Percentiles rank a stretch among this genome's conserved stretches.
phyloP scores from a whole-genome alignment of 2,797 vertebrate genomes.

The Poeciliopsis presidionis region DNA sequence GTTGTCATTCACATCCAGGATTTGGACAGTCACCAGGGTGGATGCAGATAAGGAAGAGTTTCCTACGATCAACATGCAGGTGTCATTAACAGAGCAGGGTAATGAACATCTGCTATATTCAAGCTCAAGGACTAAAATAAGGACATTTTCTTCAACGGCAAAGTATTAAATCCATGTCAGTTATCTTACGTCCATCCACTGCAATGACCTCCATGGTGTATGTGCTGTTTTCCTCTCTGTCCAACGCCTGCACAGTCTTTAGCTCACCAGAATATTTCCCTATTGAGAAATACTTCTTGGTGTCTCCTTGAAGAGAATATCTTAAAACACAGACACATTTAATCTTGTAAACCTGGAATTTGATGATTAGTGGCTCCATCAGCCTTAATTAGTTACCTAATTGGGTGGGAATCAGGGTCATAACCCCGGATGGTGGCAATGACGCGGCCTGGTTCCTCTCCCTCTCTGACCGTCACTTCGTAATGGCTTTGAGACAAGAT shows the following conservation, averaged over 20 bases:
- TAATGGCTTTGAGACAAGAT: constrained; percentile 83
- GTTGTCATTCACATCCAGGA: constrained; percentile 83
- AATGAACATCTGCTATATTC: neutral
- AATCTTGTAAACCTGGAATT: neutral
- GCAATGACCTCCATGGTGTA: constrained; percentile 85
- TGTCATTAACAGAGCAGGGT: neutral
- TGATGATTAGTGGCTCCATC: neutral
- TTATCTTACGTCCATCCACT: constrained; percentile 80
- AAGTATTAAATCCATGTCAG: neutral
- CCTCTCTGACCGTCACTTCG: constrained; percentile 83
- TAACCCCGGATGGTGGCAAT: constrained; percentile 84
- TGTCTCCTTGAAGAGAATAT: constrained; percentile 85
- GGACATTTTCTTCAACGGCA: neutral
- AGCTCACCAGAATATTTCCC: constrained; percentile 84
- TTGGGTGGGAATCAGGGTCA: constrained; percentile 80
- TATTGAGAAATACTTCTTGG: constrained; percentile 84
- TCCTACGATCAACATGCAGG: constrained; percentile 62
- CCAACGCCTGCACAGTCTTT: constrained; percentile 80
- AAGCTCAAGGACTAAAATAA: neutral
- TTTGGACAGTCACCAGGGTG: constrained; percentile 82
- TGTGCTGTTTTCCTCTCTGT: constrained; percentile 83
- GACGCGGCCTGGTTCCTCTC: constrained; percentile 80
- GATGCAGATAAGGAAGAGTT: constrained; percentile 82
- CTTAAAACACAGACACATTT: constrained; percentile 56
- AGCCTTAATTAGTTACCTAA: constrained; percentile 65